Conservation (phyloP, 2,797 vertebrate genomes). For the Pangasius krempfi region DNA sequence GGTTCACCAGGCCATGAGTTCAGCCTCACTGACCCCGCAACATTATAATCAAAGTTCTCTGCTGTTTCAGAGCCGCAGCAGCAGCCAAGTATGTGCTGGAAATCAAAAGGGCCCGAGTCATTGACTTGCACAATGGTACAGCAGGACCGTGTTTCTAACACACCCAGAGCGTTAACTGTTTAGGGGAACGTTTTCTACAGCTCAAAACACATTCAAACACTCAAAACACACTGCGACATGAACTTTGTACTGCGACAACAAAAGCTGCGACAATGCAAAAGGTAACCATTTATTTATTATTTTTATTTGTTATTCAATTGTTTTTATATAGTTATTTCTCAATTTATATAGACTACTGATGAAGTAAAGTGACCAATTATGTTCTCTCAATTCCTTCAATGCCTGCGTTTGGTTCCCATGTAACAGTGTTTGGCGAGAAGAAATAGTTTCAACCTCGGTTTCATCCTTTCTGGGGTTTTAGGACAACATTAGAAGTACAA, state of each 20-base stretch:
- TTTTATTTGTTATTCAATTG: background rate
- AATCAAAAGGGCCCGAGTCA: slow-evolving; percentile 37
- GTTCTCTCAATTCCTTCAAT: background rate
- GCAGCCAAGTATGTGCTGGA: slow-evolving; percentile 34
- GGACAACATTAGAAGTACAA: background rate
- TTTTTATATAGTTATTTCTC: background rate
- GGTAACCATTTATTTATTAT: no score
- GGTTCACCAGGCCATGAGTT: background rate
- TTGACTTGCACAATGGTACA: slow-evolving; percentile 32
- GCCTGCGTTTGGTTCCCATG: background rate
- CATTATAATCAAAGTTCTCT: slow-evolving; percentile 16
- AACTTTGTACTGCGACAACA: no score
- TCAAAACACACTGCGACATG: background rate
- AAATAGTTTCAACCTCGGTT: background rate
- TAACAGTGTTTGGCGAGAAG: background rate
- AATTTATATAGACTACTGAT: background rate
- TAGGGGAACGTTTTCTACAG: no score
- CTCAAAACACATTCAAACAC: background rate
- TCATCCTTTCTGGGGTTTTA: background rate
- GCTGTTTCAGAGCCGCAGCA: slow-evolving; percentile 21
- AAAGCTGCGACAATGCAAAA: background rate
- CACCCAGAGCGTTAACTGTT: slow-evolving; percentile 24
- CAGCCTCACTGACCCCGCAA: slow-evolving; percentile 29
- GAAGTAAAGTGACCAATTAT: background rate
- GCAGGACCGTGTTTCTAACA: slow-evolving; percentile 19